Evolutionary conservation across 2,797 vertebrate species (phyloP), one percentile per base, ranked within the genome.

Genomic region (Sebastiscus tertius): DNA sequence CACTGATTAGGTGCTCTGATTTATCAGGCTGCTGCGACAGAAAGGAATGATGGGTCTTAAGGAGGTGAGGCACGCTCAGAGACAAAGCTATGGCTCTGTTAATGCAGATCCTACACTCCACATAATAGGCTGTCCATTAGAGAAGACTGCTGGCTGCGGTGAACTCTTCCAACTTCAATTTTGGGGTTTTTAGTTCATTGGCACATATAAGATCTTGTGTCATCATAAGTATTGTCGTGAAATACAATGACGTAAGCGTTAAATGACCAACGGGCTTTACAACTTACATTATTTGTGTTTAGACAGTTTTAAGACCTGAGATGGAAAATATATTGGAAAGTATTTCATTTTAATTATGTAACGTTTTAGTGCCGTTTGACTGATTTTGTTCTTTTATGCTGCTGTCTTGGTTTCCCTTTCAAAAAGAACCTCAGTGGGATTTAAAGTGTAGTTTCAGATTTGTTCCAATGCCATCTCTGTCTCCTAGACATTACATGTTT

Each of bases 1-100:
- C 84, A 2, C 88, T 94, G 95, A 95, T 96, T 95, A 96, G 92
- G 89, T 79, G 81, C 86, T 75, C 78, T 94, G 94, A 94, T 94
- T 93, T 94, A 95, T 95, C 92, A 86, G 88, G 75, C 90, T 82
- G 81, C 91, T 84, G 82, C 74, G 78, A 91, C 91, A 83, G 80
- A 85, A 85, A 88, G 88, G 90, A 84, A 75, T 90, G 94, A 94
- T 90, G 90, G 87, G 88, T 87, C 85, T 85, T 92, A 75, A 91
- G 86, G 87, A 92, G 88, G 58, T 56, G 83, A 87, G 80, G 89
- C 83, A 82, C 62, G 65, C 80, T 70, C 56, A 18, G 79, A 89
- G 84, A 90, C 91, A 90, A 88, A 88, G 55, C 75, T 85, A 63
- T 36, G 84, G 76, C 75, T 85, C 77, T 26, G 75, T 80, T 86